phyloP scores from a whole-genome alignment of 2,797 vertebrate genomes.

The Leuciscus waleckii region DNA sequence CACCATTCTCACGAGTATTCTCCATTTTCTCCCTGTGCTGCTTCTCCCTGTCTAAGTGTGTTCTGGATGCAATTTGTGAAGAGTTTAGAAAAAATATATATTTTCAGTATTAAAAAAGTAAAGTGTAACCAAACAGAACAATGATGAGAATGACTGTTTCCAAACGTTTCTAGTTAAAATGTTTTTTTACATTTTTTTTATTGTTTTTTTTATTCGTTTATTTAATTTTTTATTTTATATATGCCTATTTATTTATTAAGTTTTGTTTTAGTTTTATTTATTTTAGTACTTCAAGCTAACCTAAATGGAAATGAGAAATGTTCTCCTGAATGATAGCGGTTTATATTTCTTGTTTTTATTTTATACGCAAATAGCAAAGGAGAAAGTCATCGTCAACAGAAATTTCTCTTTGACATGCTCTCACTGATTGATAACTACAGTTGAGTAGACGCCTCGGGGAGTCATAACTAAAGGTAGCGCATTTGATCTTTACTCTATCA shows the following conservation, averaged over 20 bases:
- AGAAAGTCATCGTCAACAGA: slow-evolving; percentile 63
- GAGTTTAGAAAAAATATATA: too few species aligned
- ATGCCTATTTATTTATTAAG: too few species aligned
- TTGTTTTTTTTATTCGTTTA: too few species aligned
- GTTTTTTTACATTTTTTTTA: too few species aligned
- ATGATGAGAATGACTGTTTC: not conserved
- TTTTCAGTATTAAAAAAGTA: not conserved
- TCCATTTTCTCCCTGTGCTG: slow-evolving; percentile 15
- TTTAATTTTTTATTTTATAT: too few species aligned
- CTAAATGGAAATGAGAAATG: too few species aligned
- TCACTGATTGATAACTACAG: slow-evolving; percentile 8
- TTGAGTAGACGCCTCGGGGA: slow-evolving; percentile 24
- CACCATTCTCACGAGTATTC: slow-evolving; percentile 29
- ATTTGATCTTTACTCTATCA: slow-evolving; percentile 47
- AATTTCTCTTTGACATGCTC: slow-evolving; percentile 33
- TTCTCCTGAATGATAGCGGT: too few species aligned
- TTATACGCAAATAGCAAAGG: not conserved
- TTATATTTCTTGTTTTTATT: too few species aligned
- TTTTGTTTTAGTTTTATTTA: too few species aligned
- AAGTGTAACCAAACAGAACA: not conserved
- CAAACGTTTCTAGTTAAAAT: not conserved
- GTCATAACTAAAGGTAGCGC: slow-evolving; percentile 29
- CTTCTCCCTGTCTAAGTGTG: not conserved
- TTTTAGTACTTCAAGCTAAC: too few species aligned
- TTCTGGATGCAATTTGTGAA: not conserved